Base-by-base conservation (phyloP, 2,113 vertebrate genomes). In the Chaetodon trifascialis region DNA sequence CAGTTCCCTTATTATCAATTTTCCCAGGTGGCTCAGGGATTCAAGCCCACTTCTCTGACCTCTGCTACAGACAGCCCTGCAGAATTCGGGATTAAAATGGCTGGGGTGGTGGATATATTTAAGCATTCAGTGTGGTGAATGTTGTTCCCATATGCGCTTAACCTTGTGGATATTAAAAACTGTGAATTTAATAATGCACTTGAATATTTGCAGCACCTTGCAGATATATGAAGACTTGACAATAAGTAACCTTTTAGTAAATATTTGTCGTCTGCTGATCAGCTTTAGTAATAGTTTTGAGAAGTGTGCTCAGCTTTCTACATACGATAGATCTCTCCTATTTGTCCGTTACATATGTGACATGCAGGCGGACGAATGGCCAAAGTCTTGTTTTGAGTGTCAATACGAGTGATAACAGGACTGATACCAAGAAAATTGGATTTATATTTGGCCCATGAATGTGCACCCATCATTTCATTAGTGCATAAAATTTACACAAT, bases 11-110 rank as follows among this genome's bases (percentile, higher is more conserved):
- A 1, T 9, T 56, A 40, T 21, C 40, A 11, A n/a, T 15, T 44
- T 69, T 16, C 23, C 83, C 30, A 69, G 76, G 62, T 58, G 51
- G 75, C 70, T 70, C 76, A 52, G 51, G 21, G 64, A 79, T 51
- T 58, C 36, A 23, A 77, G 40, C 7, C 8, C 58, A 38, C 40
- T 30, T 66, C 23, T n/a, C 21, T 42, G 36, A 49, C 66, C 4
- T 51, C 17, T 42, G n/a, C 7, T 36, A n/a, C 9, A 47, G 49
- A 23, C 44, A 46, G 17, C 11, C 0, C 42, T 21, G 25, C 11
- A 44, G 12, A 46, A 23, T 58, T 34, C 60, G 19, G 60, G 49
- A 72, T 64, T 52, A 19, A 56, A 59, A 52, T 44, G 56, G 54
- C 46, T 49, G 62, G 1, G 15, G 47, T 9, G 2, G 17, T 40